Percentiles rank a stretch among this genome's conserved stretches.
phyloP scores from a whole-genome alignment of 2,113 vertebrate genomes.

The Chaenogobius annularis region DNA sequence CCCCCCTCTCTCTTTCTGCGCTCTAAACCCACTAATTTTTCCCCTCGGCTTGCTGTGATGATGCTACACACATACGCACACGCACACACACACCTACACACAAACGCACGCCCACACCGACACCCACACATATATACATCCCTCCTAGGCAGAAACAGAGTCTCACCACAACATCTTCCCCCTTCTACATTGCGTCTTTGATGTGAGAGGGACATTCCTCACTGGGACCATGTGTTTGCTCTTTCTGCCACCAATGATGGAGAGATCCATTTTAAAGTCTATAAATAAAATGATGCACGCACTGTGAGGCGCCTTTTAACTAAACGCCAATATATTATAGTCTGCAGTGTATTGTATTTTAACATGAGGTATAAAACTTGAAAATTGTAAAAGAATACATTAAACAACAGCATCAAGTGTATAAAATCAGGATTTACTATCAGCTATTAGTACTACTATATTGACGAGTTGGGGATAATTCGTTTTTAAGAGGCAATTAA shows the following conservation, averaged over 20 bases:
- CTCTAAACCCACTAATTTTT: conserved; percentile 23
- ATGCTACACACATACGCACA: conserved; percentile 1
- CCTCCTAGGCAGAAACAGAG: conserved; percentile 11
- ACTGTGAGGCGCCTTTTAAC: not conserved
- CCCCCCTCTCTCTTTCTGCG: conserved; percentile 14
- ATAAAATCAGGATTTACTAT: not conserved
- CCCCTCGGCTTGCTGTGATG: conserved; percentile 11
- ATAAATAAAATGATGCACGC: conserved; percentile 12
- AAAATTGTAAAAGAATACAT: not conserved
- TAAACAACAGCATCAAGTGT: not conserved
- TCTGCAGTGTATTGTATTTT: not conserved
- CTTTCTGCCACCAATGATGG: conserved; percentile 1
- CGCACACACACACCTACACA: too few relatives aligned
- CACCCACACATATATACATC: not conserved
- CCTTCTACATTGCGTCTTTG: not conserved
- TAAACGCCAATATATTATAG: not conserved
- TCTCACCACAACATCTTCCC: conserved; percentile 10
- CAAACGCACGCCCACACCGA: too few relatives aligned
- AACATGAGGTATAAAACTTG: not conserved
- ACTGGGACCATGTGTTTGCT: conserved; percentile 8
- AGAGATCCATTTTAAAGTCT: not conserved
- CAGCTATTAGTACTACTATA: too few relatives aligned
- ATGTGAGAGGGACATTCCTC: conserved; percentile 5
- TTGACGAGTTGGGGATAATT: too few relatives aligned
- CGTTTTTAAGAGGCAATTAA: too few relatives aligned